These are phyloP conservation scores for Crotalus helleri DNA, from an alignment of 2,113 vertebrate species.

Conservation along the genomic window DNA sequence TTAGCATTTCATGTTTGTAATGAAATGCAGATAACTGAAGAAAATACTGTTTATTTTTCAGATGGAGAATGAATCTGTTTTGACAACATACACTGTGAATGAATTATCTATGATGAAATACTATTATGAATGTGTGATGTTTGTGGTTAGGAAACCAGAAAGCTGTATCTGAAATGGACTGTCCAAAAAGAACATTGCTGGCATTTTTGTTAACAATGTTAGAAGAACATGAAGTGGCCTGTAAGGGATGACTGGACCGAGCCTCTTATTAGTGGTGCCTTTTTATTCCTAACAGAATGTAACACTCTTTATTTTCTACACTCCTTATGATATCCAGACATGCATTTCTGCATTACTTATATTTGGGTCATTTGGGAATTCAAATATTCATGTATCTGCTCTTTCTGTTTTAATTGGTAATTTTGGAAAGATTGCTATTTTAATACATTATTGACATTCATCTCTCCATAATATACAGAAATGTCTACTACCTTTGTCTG, in stretches of 20 bases:
- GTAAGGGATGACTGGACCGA: constrained; percentile 62
- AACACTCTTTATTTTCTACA: constrained; percentile 73
- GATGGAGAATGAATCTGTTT: constrained; percentile 89
- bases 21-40: neutral
- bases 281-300: constrained; percentile 71
- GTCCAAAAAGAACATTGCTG: constrained; percentile 32
- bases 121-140: constrained; percentile 94
- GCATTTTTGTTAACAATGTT: constrained; percentile 50
- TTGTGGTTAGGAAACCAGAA: constrained; percentile 90
- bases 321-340: constrained; percentile 59
- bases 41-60: constrained; percentile 58
- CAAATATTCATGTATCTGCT: constrained; percentile 46
- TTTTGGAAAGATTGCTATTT: constrained; percentile 37
- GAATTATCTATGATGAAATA: constrained; percentile 96
- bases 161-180: constrained; percentile 45
- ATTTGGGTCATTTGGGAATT: constrained; percentile 54
- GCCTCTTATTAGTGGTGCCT: constrained; percentile 79
- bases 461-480: constrained; percentile 10
- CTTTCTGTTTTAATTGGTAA: constrained; percentile 39
- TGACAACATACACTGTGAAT: constrained; percentile 96
- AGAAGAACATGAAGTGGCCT: constrained; percentile 43
- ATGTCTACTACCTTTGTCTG: constrained; percentile 28
- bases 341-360: constrained; percentile 64
- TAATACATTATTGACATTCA: neutral
- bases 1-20: neutral